Evolutionary conservation across 2,113 vertebrate species (phyloP).

Genomic region (Scartelaos histophorus): DNA sequence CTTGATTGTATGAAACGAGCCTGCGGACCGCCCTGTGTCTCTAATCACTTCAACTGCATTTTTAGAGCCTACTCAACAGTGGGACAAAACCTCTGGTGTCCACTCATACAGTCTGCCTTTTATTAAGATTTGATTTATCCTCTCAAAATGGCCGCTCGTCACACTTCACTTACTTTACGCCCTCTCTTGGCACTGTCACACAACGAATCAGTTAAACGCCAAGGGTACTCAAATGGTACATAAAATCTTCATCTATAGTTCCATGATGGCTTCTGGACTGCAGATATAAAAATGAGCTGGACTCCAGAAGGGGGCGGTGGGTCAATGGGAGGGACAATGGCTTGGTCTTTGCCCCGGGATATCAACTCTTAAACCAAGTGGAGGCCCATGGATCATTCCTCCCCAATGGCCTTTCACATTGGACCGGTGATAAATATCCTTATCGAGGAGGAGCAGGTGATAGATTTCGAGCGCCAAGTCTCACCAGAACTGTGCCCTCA

Average conservation of each 20-base stretch:
- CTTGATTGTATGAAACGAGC: slow-evolving; percentile 31
- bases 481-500: slow-evolving; percentile 57
- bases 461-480: slow-evolving; percentile 61
- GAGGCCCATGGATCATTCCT: slow-evolving; percentile 37
- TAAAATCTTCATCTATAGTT: slow-evolving; percentile 66
- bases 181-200: slow-evolving; percentile 54
- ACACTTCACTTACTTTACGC: slow-evolving; percentile 66
- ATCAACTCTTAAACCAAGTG: slow-evolving; percentile 36
- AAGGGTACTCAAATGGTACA: slow-evolving; percentile 65
- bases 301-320: slow-evolving; percentile 28
- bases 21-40: slow-evolving; percentile 21
- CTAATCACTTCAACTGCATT: slow-evolving; percentile 47
- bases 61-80: slow-evolving; percentile 37
- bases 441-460: slow-evolving; percentile 74
- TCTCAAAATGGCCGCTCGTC: slow-evolving; percentile 59
- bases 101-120: slow-evolving; percentile 40
- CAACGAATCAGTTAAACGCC: slow-evolving; percentile 57
- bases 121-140: slow-evolving; percentile 68
- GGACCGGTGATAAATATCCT: slow-evolving; percentile 66
- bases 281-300: slow-evolving; percentile 46
- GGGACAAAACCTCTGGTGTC: slow-evolving; percentile 42
- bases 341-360: slow-evolving; percentile 36
- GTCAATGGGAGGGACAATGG: slow-evolving; percentile 52
- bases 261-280: slow-evolving; percentile 50
- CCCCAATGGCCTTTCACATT: slow-evolving; percentile 49